Evolutionary conservation across 2,113 vertebrate species (phyloP).

Genomic region (Formicarius rufipectus): DNA sequence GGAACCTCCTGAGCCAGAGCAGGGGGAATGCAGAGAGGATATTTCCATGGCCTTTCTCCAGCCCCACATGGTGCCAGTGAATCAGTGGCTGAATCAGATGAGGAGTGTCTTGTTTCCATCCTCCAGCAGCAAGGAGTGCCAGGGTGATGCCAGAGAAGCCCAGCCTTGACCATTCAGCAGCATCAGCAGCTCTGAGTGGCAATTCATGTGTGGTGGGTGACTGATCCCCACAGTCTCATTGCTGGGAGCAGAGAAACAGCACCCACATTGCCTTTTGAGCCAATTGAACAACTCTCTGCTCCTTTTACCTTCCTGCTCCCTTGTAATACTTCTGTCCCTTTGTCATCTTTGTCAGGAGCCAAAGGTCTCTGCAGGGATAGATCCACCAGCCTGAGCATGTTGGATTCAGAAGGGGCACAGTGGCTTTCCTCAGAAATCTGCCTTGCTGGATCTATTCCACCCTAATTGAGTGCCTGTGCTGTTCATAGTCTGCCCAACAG

Average conservation of each 20-base stretch:
- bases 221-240: neutral
- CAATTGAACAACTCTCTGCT: neutral
- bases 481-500: neutral
- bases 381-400: neutral
- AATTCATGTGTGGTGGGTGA: neutral
- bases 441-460: neutral
- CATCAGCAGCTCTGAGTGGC: neutral
- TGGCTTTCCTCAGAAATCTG: neutral
- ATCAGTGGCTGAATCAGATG: neutral
- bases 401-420: neutral
- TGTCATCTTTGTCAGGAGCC: neutral
- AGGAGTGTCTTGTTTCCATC: neutral
- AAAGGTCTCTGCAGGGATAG: neutral
- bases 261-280: neutral
- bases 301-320: neutral
- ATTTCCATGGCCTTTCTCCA: neutral
- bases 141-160: neutral
- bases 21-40: neutral
- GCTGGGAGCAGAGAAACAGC: neutral
- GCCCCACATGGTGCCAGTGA: neutral
- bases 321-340: neutral
- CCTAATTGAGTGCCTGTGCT: neutral
- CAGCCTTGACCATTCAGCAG: rapidly evolving
- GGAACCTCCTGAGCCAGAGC: neutral
- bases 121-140: neutral